These are phyloP conservation scores for Campoletis raptor DNA, from an alignment of 2,888 invertebrate genomes.

Conservation along the genomic window DNA sequence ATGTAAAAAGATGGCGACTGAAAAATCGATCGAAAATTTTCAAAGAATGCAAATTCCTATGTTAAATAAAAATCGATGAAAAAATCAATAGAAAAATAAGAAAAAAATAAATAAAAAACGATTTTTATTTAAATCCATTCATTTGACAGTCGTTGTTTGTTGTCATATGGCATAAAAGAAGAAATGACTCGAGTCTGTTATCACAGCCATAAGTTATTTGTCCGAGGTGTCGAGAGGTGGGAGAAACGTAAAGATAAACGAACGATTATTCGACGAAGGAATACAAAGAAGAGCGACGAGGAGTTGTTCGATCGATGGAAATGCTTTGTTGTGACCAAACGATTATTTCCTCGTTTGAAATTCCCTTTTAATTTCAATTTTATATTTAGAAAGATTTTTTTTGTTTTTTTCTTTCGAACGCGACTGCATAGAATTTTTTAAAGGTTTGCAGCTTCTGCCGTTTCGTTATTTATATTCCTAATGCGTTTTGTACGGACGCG, in stretches of 20 bases:
- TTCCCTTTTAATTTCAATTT: background rate
- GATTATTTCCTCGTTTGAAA: background rate
- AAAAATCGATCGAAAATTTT: no score
- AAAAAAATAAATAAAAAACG: background rate
- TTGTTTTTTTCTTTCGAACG: background rate
- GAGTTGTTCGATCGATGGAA: constrained; percentile 40
- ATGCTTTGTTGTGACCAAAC: constrained; percentile 35
- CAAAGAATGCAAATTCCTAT: no score
- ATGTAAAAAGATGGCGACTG: background rate
- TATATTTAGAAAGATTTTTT: background rate
- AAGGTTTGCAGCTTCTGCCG: background rate
- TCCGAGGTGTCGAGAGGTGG: background rate
- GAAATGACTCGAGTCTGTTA: background rate
- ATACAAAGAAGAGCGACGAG: constrained; percentile 36
- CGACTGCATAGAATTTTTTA: constrained; percentile 28
- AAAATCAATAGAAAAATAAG: no score
- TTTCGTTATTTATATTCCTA: constrained; percentile 59
- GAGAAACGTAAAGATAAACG: constrained; percentile 28
- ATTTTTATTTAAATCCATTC: background rate
- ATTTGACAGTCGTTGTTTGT: background rate
- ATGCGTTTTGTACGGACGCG: constrained; percentile 42
- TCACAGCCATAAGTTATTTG: constrained; percentile 19
- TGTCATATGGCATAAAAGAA: no score
- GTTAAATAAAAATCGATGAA: no score
- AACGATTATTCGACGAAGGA: constrained; percentile 38